A percentile compares a stretch with the other conserved stretches of the same genome.
Evolutionary conservation across 2,797 vertebrate species (phyloP).

Genomic region (Choloepus didactylus): DNA sequence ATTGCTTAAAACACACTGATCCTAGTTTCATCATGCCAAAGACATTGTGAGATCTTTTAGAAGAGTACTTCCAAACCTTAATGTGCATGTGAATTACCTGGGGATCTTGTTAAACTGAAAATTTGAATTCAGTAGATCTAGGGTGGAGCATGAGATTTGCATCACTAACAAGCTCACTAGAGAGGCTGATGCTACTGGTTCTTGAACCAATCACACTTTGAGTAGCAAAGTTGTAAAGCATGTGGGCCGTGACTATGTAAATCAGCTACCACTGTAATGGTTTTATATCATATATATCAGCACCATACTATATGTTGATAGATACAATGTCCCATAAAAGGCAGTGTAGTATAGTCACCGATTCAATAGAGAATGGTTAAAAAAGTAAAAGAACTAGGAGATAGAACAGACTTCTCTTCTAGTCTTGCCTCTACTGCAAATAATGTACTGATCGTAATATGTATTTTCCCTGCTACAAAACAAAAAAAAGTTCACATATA

Average conservation of each 20-base stretch:
- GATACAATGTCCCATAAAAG: not conserved
- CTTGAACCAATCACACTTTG: not conserved
- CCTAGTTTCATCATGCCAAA: not conserved
- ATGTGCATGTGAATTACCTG: not conserved
- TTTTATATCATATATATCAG: no score
- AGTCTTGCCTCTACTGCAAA: not conserved
- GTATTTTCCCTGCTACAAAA: not conserved
- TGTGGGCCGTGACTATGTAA: not conserved
- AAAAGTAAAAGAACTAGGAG: not conserved
- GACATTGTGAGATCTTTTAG: not conserved
- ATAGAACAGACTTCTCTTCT: not conserved
- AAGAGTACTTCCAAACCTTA: not conserved
- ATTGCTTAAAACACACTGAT: not conserved
- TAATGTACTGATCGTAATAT: not conserved
- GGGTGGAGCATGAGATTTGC: not conserved
- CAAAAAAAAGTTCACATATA: not conserved
- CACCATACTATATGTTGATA: not conserved
- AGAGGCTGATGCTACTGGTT: not conserved
- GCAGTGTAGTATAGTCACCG: not conserved
- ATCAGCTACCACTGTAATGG: not conserved
- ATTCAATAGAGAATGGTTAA: not conserved
- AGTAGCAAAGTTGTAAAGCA: not conserved
- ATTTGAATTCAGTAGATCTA: not conserved
- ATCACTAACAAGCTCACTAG: not conserved
- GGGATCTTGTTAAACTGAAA: conserved; percentile 33